Base-by-base conservation (phyloP, 92 coral and sea anemone species). In the Pocillopora meandrina region DNA sequence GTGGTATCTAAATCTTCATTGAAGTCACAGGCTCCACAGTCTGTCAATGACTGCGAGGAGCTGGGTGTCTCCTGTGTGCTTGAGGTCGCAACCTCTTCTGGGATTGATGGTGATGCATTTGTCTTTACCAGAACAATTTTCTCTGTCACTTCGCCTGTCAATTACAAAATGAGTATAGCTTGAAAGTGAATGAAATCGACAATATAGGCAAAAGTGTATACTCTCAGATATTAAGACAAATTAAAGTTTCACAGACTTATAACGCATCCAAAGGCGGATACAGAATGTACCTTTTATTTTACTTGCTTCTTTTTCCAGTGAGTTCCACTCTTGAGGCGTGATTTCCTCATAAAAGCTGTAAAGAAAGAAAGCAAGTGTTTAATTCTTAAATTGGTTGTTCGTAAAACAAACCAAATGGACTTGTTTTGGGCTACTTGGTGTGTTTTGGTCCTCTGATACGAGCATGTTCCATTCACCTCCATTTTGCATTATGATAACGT, bases 121-220 rank as follows among this genome's bases (percentile, higher is more conserved):
- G 93, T 93, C 79, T 91, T 88, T 89, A 91, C 88, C 20, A 91
- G 68, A 80, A 89, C 80, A 19, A 91, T 87, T 6, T 86, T 91
- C 80, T 76, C 77, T 3, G 69, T 16, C 13, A 79, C 68, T 10
- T 70, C 71, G 58, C 87, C 96, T 93, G 78, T 47, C 70, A 85
- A 71, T 0, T 33, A 75, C 57, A 56, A 35, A 70, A 49, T 52
- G 2, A 12, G 10, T 11, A 34, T 56, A 6, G 9, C 52, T 42
- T 42, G 4, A 26, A 3, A 42, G 52, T 42, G 8, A 42, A 3
- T 42, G 52, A 42, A 42, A 42, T 7, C 8, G 52, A 42, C 8
- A 42, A 42, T 7, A 42, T 42, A 7, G 52, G 52, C 52, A 42
- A 3, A 7, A 42, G 52, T 42, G 0, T 42, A 42, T 42, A 2